These are phyloP conservation scores for Symphodus melops DNA, from an alignment of 2,113 vertebrate genomes.

Conservation along the genomic window DNA sequence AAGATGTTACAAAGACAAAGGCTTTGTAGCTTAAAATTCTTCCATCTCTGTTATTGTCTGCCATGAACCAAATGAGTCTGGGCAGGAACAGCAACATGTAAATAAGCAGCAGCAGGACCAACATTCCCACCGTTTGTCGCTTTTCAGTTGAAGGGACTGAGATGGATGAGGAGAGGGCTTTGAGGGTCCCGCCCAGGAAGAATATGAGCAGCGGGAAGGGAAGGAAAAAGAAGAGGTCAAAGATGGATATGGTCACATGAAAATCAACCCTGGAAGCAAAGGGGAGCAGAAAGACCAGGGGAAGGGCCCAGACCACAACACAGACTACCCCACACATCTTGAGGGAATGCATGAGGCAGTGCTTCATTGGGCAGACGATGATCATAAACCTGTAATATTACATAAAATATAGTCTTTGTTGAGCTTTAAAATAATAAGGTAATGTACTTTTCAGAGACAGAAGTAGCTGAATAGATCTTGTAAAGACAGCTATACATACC, in stretches of 20 bases:
- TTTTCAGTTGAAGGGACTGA: constrained; percentile 20
- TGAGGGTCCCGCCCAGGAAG: constrained; percentile 20
- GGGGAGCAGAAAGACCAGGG: background rate
- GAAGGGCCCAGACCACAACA: background rate
- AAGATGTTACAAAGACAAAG: background rate
- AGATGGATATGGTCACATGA: accelerated
- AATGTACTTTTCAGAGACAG: background rate
- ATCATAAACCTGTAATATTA: constrained; percentile 24
- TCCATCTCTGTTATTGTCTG: accelerated
- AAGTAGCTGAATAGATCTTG: background rate
- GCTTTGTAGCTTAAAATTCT: background rate
- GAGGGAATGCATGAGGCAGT: background rate
- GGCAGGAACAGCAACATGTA: constrained; percentile 33
- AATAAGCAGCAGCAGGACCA: constrained; percentile 23
- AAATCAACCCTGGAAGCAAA: accelerated
- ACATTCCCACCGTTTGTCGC: background rate
- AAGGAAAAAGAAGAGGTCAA: background rate
- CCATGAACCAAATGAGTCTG: background rate
- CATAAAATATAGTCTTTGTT: background rate
- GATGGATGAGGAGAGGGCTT: constrained; percentile 6
- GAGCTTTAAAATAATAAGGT: background rate
- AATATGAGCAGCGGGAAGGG: constrained; percentile 22
- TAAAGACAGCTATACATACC: constrained; percentile 11
- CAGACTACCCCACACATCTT: background rate
- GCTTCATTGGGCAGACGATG: constrained; percentile 8